phyloP scores from a whole-genome alignment of 23 tunicate genomes.

The Halocynthia roretzi region DNA sequence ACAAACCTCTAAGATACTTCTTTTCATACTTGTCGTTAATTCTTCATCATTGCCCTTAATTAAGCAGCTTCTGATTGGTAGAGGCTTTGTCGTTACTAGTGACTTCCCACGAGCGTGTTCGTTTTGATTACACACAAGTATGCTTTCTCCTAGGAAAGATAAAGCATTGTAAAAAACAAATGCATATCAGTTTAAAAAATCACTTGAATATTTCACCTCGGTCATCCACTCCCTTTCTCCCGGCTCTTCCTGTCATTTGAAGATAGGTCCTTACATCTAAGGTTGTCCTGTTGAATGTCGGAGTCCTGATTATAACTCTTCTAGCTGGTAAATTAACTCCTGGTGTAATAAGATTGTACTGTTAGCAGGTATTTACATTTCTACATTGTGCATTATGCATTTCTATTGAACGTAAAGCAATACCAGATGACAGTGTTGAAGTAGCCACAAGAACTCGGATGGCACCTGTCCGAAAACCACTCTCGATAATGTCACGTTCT shows the following conservation, averaged over 20 bases:
- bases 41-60: slow-evolving; percentile 19
- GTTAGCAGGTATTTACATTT: background rate
- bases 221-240: slow-evolving; percentile 90
- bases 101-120: slow-evolving; percentile 46
- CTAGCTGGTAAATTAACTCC: slow-evolving; percentile 98
- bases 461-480: slow-evolving; percentile 56
- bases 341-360: slow-evolving; percentile 2
- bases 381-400: background rate
- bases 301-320: slow-evolving; percentile 94
- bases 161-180: background rate
- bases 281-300: slow-evolving; percentile 57
- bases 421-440: slow-evolving; percentile 91
- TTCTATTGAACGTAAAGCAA: background rate
- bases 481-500: slow-evolving; percentile 82
- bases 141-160: slow-evolving; percentile 60
- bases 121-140: slow-evolving; percentile 50
- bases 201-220: slow-evolving; percentile 25
- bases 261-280: slow-evolving; percentile 56
- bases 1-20: slow-evolving; percentile 72
- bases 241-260: slow-evolving; percentile 99
- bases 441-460: slow-evolving; percentile 86
- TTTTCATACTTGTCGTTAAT: slow-evolving; percentile 49
- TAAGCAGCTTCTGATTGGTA: slow-evolving; percentile 69
- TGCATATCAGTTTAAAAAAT: background rate
- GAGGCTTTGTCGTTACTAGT: slow-evolving; percentile 26